Evolutionary conservation across 2,888 invertebrate genomes (phyloP).

Genomic region (Thecocarcelia acutangulata): DNA sequence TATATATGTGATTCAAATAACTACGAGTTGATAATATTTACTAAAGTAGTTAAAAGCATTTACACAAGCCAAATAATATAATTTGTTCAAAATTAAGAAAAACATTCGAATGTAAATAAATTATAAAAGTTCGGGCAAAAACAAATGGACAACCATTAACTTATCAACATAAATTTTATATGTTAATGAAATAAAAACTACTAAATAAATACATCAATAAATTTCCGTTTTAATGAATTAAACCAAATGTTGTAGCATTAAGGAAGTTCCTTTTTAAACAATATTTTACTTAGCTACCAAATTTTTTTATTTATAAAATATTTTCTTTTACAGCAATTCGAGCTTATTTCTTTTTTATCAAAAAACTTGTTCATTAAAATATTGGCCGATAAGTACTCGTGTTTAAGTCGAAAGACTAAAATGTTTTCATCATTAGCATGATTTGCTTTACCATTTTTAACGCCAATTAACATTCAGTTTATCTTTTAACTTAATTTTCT

Average conservation of each 20-base stretch:
- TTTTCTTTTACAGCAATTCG: too few species aligned
- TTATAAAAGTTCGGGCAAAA: slow-evolving; percentile 13
- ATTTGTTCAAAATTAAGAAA: slow-evolving; percentile 8
- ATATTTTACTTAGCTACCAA: background rate
- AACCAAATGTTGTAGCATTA: slow-evolving; percentile 27
- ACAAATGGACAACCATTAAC: slow-evolving; percentile 45
- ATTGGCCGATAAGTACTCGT: too few species aligned
- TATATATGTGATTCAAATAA: too few species aligned
- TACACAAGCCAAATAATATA: slow-evolving; percentile 19
- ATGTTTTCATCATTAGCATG: too few species aligned
- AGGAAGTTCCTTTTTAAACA: background rate
- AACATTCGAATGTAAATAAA: slow-evolving; percentile 5
- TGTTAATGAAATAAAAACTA: slow-evolving; percentile 64
- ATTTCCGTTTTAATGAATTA: slow-evolving; percentile 55
- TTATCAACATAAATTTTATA: slow-evolving; percentile 55
- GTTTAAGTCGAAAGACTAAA: too few species aligned
- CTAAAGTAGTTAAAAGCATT: background rate
- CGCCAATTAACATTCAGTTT: too few species aligned
- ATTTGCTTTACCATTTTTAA: too few species aligned
- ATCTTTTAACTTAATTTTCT: background rate
- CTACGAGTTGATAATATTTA: too few species aligned
- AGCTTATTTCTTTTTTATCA: too few species aligned
- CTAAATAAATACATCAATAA: slow-evolving; percentile 59
- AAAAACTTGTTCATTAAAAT: too few species aligned
- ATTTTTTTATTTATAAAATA: background rate